A percentile compares a stretch with the other conserved stretches of the same genome.
phyloP scores from a whole-genome alignment of 2,113 vertebrate genomes.

The Nibea coibor region DNA sequence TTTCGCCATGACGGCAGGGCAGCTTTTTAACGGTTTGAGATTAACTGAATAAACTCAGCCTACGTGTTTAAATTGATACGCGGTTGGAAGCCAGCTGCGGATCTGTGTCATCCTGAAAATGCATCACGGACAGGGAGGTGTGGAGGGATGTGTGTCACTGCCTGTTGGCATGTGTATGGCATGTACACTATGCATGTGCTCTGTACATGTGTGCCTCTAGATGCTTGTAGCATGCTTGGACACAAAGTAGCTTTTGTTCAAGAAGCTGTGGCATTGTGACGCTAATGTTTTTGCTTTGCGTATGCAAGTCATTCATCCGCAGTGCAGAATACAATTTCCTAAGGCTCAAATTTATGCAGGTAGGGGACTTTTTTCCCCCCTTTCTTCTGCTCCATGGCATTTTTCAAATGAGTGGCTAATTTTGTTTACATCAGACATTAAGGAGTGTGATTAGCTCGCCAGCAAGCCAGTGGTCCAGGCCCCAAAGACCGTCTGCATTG shows the following conservation, averaged over 20 bases:
- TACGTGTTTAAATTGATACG: constrained; percentile 26
- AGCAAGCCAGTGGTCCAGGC: constrained; percentile 19
- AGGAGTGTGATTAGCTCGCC: constrained; percentile 43
- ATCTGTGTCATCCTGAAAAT: constrained; percentile 44
- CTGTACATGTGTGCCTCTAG: constrained; percentile 11
- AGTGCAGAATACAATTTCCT: constrained; percentile 54
- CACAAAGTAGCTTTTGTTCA: constrained; percentile 67
- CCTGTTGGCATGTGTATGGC: neutral
- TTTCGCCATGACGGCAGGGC: constrained; percentile 14
- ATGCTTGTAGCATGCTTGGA: constrained; percentile 2
- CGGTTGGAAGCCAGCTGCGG: constrained; percentile 34
- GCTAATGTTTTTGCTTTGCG: constrained; percentile 34
- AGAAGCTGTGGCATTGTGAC: constrained; percentile 46
- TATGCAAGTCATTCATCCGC: constrained; percentile 45
- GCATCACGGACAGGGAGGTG: constrained; percentile 5
- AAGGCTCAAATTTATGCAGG: constrained; percentile 43
- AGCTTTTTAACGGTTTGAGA: constrained; percentile 30
- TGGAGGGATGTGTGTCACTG: constrained; percentile 13
- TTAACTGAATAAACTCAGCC: constrained; percentile 23
- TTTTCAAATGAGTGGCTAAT: constrained; percentile 53
- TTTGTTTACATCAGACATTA: constrained; percentile 66
- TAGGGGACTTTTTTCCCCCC: neutral
- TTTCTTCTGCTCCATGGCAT: constrained; percentile 30
- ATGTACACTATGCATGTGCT: constrained; percentile 3
- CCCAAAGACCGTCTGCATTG: constrained; percentile 16